A percentile compares a stretch with the other conserved stretches of the same genome.
phyloP scores from a whole-genome alignment of 1,140 invertebrate genomes.

The Heliothis subflexa region DNA sequence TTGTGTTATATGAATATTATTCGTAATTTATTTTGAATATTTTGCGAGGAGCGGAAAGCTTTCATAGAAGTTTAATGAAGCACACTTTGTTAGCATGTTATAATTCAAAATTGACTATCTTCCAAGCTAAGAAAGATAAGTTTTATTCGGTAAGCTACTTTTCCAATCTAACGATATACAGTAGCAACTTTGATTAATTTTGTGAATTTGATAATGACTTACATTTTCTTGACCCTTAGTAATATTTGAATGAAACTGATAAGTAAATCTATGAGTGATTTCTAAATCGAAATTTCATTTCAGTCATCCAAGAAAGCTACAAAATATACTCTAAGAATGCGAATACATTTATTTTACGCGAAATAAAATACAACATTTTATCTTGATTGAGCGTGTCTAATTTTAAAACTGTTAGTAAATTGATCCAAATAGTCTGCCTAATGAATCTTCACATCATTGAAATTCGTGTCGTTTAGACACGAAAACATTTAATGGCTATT shows the following conservation, averaged over 20 bases:
- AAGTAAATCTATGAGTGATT: too few species aligned
- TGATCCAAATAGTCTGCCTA: slow-evolving; percentile 1
- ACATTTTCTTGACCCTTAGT: too few species aligned
- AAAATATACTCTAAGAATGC: not conserved
- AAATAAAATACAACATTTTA: slow-evolving; percentile 31
- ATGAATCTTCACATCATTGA: not conserved
- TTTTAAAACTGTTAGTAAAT: slow-evolving; percentile 26
- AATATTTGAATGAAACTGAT: too few species aligned
- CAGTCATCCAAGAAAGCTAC: too few species aligned
- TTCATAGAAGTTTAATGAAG: not conserved
- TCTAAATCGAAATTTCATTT: too few species aligned
- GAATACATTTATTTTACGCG: slow-evolving; percentile 23
- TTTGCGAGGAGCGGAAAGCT: not conserved
- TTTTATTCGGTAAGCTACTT: too few species aligned
- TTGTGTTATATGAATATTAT: not conserved
- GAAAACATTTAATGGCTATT: not conserved
- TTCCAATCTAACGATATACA: too few species aligned
- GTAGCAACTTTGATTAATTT: too few species aligned
- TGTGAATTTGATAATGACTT: too few species aligned
- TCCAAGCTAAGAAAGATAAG: too few species aligned
- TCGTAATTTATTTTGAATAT: slow-evolving; percentile 14
- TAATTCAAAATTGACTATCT: too few species aligned
- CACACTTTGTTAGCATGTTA: not conserved
- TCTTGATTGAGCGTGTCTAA: slow-evolving; percentile 30
- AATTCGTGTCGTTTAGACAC: not conserved